Evolutionary conservation across 2,113 vertebrate genomes (phyloP).

Genomic region (Circaetus cinerascens): DNA sequence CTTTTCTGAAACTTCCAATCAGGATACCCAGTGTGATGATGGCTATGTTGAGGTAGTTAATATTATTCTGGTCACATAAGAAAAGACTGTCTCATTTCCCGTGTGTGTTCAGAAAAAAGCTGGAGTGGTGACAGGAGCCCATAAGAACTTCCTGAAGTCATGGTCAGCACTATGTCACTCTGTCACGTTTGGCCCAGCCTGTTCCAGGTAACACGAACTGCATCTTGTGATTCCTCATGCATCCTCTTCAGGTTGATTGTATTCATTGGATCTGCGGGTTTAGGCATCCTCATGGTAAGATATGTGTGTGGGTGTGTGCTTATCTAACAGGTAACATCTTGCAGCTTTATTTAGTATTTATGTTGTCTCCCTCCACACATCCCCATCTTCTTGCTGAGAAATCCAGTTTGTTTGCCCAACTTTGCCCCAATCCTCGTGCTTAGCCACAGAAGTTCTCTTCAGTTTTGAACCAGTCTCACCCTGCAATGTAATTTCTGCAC

Average conservation of each 20-base stretch:
- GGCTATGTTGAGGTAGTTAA: not conserved
- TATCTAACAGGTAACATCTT: slow-evolving; percentile 12
- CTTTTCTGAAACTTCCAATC: not conserved
- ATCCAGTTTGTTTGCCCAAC: not conserved
- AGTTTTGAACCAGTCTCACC: not conserved
- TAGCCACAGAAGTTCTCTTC: not conserved
- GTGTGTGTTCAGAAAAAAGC: not conserved
- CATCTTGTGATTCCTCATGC: not conserved
- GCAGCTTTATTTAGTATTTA: not conserved
- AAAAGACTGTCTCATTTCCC: not conserved
- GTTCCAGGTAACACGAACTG: not conserved
- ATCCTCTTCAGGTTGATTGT: not conserved
- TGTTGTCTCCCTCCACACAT: not conserved
- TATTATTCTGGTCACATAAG: not conserved
- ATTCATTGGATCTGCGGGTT: not conserved
- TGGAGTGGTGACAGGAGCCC: not conserved
- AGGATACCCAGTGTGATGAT: not conserved
- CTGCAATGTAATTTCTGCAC: not conserved
- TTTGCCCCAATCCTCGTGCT: not conserved
- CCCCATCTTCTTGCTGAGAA: not conserved
- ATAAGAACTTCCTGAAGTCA: not conserved
- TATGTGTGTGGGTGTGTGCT: not conserved
- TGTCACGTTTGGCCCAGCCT: not conserved
- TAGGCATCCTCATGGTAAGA: not conserved
- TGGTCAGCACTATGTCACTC: not conserved